Percentiles rank a stretch among this genome's conserved stretches.
These are phyloP conservation scores for Sturnira hondurensis DNA, from an alignment of 2,113 vertebrate species.

Conservation along the genomic window DNA sequence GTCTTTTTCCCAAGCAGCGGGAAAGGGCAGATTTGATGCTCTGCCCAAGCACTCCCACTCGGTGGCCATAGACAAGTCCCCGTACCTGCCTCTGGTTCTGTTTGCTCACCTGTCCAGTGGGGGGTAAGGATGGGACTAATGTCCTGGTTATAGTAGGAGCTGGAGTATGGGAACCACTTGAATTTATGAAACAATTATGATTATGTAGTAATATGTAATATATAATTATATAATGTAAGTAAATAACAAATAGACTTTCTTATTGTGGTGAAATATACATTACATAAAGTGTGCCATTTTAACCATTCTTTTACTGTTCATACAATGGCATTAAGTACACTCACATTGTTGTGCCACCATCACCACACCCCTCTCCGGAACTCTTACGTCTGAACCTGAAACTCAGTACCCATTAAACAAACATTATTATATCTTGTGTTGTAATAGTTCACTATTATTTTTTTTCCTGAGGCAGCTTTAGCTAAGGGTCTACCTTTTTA, in stretches of 20 bases:
- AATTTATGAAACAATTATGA: neutral
- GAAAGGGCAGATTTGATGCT: no score
- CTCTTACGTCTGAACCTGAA: neutral
- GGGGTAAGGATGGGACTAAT: neutral
- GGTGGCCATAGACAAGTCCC: no score
- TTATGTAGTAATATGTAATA: neutral
- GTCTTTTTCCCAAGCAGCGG: neutral
- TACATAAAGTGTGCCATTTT: neutral
- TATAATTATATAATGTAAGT: neutral
- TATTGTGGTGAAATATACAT: neutral
- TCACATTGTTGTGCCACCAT: no score
- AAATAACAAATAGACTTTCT: neutral
- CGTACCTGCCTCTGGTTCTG: neutral
- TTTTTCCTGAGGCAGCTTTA: neutral
- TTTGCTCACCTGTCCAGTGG: no score
- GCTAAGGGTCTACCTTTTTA: neutral
- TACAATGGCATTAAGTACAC: neutral
- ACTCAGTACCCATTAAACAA: neutral
- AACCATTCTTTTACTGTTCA: neutral
- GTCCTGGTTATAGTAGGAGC: neutral
- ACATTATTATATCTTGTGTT: neutral
- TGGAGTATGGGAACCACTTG: neutral
- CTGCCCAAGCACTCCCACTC: no score
- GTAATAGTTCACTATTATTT: neutral
- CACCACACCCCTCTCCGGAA: neutral